Evolutionary conservation across 2,888 invertebrate species (phyloP), one percentile per base, ranked within the genome.

Genomic region (Melanotus villosus): DNA sequence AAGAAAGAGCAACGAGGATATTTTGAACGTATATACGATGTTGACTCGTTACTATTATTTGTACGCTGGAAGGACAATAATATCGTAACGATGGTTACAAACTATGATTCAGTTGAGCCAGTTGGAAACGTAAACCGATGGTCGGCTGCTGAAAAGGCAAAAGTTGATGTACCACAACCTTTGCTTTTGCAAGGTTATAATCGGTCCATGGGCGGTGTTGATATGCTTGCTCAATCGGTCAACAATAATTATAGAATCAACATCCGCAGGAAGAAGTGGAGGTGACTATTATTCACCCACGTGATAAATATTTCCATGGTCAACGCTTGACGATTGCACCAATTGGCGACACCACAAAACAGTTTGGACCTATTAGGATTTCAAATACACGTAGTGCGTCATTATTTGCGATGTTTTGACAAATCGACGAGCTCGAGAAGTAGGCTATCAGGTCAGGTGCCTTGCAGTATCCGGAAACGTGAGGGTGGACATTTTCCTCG

Each of bases 171-270:
- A 19, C 65, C 52, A 23, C 65, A 68, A 32, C 52, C 65, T n/a
- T 6, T 19, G 5, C 16, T 68, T 16, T 62, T 65, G 34, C 12
- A 16, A 14, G 59, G 54, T 26, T 69, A 65, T 52, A 69, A 69
- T 43, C 12, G 2, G 54, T 34, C 47, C 6, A 65, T 65, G 69
- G 59, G 69, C 16, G 69, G 69, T 32, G 65, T 69, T n/a, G 69
- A 69, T 57, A 14, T 69, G 14, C 41, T 23, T 30, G 65, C 65
- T 26, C 60, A 60, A 65, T 14, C 38, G 16, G 59, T 68, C n/a
- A 68, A 50, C 32, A n/a, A n/a, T n/a, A 68, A 64, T 21, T 68
- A 68, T 52, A 6, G 38, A 1, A 47, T 65, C 12, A 12, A 26
- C 16, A 69, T 69, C 50, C 47, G 41, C 9, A 26, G 58, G 18